A percentile compares a stretch with the other conserved stretches of the same genome.
These are phyloP conservation scores for Enteromius anoplus DNA, from an alignment of 2,797 vertebrate genomes.

Conservation along the genomic window DNA sequence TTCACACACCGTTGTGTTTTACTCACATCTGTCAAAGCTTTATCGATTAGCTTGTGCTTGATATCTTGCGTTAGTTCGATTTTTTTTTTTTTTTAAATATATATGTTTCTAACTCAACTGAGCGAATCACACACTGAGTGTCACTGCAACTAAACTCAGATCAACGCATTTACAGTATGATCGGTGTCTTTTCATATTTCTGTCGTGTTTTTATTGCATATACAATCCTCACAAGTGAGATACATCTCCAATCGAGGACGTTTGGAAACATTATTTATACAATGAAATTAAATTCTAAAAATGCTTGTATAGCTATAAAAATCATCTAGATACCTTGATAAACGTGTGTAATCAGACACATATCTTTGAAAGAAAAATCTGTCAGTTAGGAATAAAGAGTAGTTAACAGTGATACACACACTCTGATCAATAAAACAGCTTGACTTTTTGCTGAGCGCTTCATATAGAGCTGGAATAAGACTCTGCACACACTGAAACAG, in stretches of 20 bases:
- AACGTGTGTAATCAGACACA: neutral
- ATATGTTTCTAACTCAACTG: neutral
- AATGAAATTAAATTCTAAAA: too few species aligned
- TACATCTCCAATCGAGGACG: too few species aligned
- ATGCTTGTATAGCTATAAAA: neutral
- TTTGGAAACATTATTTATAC: neutral
- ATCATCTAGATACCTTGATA: too few species aligned
- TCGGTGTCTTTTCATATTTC: too few species aligned
- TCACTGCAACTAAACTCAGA: neutral
- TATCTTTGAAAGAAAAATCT: neutral
- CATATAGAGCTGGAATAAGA: neutral
- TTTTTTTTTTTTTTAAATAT: too few species aligned
- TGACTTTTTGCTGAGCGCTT: neutral
- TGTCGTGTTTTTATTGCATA: neutral
- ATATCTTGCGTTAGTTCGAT: neutral
- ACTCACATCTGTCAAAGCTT: neutral
- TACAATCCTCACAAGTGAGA: neutral
- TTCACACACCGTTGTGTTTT: conserved; percentile 12
- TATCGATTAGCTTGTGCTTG: neutral
- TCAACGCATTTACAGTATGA: neutral
- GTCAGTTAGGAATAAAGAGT: neutral
- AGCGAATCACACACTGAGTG: too few species aligned
- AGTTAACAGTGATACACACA: neutral
- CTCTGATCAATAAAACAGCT: neutral
- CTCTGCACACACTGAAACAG: neutral